Evolutionary conservation across 2,113 vertebrate genomes (phyloP).

Genomic region (Spermophilus dauricus): DNA sequence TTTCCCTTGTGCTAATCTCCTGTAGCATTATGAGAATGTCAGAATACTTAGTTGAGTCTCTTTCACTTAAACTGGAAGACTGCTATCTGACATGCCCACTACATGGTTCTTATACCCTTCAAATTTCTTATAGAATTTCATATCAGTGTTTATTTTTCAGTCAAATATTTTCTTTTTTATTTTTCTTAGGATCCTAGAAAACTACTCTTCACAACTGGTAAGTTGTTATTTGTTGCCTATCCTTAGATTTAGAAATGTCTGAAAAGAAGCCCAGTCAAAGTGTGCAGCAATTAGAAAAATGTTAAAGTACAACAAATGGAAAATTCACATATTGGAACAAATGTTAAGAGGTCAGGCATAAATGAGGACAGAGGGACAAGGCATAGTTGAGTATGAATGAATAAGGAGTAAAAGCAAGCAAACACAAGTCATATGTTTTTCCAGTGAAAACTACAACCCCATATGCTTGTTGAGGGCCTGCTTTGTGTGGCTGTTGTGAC

Average conservation of each 20-base stretch:
- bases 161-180: slow-evolving; percentile 57
- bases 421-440: not conserved
- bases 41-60: not conserved
- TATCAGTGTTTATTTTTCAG: not conserved
- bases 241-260: not conserved
- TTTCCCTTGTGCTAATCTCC: not conserved
- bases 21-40: not conserved
- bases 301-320: not conserved
- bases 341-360: not conserved
- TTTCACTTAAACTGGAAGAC: not conserved
- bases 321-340: not conserved
- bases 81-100: not conserved
- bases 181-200: slow-evolving; percentile 93
- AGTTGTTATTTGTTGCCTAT: slow-evolving; percentile 77
- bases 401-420: not conserved
- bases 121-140: slow-evolving; percentile 4
- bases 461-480: not conserved
- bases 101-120: fast-evolving
- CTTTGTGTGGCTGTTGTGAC: not conserved
- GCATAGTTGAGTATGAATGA: not conserved
- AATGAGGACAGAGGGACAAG: not conserved
- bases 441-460: not conserved
- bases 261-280: not conserved
- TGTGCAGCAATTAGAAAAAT: not conserved
- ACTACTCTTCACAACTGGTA: slow-evolving; percentile 95